Evolutionary conservation across 2,113 vertebrate genomes (phyloP).

Genomic region (Hystrix cristata): DNA sequence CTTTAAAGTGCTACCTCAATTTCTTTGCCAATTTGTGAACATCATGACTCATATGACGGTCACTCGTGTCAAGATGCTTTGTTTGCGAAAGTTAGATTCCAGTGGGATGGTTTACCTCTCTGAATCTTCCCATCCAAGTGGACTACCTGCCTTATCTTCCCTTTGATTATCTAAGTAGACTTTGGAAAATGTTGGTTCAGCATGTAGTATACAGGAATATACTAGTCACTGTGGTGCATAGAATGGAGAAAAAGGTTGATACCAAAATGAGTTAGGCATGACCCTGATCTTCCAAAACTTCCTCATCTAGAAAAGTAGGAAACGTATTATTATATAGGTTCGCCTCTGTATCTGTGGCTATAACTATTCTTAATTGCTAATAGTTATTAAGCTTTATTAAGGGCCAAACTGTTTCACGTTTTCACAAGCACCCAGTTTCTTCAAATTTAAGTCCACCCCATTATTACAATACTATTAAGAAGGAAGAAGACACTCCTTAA

Average conservation of each 20-base stretch:
- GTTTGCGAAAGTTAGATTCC: conserved; percentile 55
- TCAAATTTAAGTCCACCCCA: neutral
- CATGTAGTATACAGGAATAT: neutral
- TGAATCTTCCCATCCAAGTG: neutral
- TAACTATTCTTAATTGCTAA: neutral
- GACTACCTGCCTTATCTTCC: neutral
- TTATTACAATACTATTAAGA: neutral
- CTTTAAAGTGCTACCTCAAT: conserved; percentile 48
- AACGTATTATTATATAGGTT: neutral
- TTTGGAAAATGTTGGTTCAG: conserved; percentile 48
- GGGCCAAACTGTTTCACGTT: neutral
- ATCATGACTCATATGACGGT: conserved; percentile 22
- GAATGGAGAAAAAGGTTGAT: neutral
- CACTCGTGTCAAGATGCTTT: neutral
- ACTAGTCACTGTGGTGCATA: neutral
- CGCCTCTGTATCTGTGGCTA: neutral
- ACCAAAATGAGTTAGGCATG: neutral
- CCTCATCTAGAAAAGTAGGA: conserved; percentile 2
- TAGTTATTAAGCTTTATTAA: neutral
- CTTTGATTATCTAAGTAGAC: neutral
- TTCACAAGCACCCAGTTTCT: neutral
- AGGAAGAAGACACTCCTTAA: neutral
- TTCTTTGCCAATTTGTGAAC: conserved; percentile 37
- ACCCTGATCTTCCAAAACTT: neutral
- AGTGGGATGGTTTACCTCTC: conserved; percentile 2